Base-by-base conservation (phyloP, 2,888 invertebrate genomes). In the Drosophila aldrichi region DNA sequence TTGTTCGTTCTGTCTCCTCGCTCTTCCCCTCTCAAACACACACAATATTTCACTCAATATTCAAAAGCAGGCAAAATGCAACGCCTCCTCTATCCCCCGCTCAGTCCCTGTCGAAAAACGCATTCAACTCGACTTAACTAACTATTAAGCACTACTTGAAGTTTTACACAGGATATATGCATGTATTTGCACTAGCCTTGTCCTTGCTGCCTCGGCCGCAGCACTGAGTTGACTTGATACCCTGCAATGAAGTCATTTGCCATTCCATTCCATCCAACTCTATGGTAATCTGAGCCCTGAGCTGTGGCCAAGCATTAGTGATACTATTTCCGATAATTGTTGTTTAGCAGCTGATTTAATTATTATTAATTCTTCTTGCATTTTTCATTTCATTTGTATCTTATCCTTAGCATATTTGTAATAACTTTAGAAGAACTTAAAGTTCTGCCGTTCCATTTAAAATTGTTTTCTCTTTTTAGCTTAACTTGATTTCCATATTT, bases 121-220 rank as follows among this genome's bases (percentile, higher is more conserved):
- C 84, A 84, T 84, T 84, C 82, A 84, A 86, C 82, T 87, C 82
- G 87, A 85, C 87, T 86, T 87, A 87, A 86, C 87, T 85, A 85
- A 86, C 85, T 87, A 87, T 86, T 86, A 87, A 81, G 87, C 75
- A 87, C 81, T 87, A 77, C 81, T 84, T 76, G 68, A 85, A 84
- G 83, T 85, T 78, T 74, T 75, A 77, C 82, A 82, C 73, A 77
- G 83, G 78, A 83, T 83, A 77, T 85, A 73, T 72, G 79, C 77
- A 74, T 79, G 79, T 77, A 81, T 74, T 81, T 77, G 74, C 75
- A 64, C 68, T 73, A 22, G 52, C 63, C 63, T 74, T 79, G 68
- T 79, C 71, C 77, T 58, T 63, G 74, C 62, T 51, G 70, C 56
- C 74, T 41, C 2, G 32, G 22, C 41, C 60, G 20, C 43, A 41